Base-by-base conservation (phyloP, 2,888 invertebrate genomes). In the Chromoteleia sp. region DNA sequence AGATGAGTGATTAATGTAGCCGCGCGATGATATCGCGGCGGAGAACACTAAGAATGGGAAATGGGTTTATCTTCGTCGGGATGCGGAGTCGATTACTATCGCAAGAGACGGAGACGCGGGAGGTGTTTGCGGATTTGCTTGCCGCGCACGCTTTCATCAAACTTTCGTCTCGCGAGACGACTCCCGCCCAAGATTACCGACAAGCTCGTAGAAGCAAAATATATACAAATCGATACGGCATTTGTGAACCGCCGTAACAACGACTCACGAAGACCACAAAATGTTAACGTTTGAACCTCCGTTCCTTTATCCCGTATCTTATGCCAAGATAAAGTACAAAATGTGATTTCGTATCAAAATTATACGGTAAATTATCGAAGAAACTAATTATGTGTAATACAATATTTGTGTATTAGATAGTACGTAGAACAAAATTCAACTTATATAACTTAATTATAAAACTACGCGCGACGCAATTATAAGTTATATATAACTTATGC, bases 1-100 rank as follows among this genome's bases (percentile, higher is more conserved):
- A 81, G 71, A 76, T 81, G 65, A 81, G 81, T 85, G 85, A 86
- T 86, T 85, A 85, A 86, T 86, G 85, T 84, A 80, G 75, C 81
- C 84, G 63, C 77, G 80, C 84, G 82, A 83, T 82, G 83, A 83
- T 86, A 79, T 84, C 74, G 50, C n/a, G 41, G 12, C 48, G 43
- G 36, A 36, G 45, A 73, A 76, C 30, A 73, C 58, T 41, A 30
- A 59, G 48, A 67, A 56, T 14, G 70, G 67, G 54, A 81, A 83
- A 81, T 73, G 63, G 71, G 73, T 74, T 77, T 77, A 81, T 81
- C 61, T 81, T 73, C 61, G 50, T 54, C 17, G 52, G 29, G 77
- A 77, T 29, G 25, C 33, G 17, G 56, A 58, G 70, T 75, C 59
- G 81, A 81, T 81, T 71, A 61, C 50, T 48, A 76, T 56, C 48